Evolutionary conservation across 1,140 invertebrate species (phyloP).

Genomic region (Drosophila asahinai): DNA sequence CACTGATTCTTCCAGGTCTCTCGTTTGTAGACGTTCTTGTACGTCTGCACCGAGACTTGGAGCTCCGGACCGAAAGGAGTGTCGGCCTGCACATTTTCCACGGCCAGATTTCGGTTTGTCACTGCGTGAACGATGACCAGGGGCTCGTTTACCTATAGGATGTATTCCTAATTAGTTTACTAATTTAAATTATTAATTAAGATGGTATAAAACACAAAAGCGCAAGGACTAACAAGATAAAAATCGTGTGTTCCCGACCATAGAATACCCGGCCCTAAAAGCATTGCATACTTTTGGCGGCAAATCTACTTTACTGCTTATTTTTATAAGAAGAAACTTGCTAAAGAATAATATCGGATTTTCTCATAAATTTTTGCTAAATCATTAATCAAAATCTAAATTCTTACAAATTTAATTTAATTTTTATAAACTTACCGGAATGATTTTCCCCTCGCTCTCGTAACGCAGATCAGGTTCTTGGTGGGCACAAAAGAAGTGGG

Average conservation of each 20-base stretch:
- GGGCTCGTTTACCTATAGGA: slow-evolving; percentile 42
- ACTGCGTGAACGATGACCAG: slow-evolving; percentile 57
- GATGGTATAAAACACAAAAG: not conserved
- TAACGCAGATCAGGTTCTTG: slow-evolving; percentile 42
- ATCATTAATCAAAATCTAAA: not conserved
- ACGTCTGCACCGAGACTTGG: slow-evolving; percentile 62
- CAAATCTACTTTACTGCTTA: not conserved
- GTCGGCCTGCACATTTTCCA: slow-evolving; percentile 50
- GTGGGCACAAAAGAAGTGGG: slow-evolving; percentile 60
- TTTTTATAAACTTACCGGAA: slow-evolving; percentile 43
- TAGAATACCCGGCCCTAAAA: not conserved
- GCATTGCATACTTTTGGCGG: not conserved
- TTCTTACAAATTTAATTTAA: too few relatives aligned
- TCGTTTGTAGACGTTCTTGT: slow-evolving; percentile 52
- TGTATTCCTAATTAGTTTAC: not conserved
- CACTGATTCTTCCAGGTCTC: slow-evolving; percentile 56
- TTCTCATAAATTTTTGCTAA: too few relatives aligned
- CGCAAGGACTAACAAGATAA: too few relatives aligned
- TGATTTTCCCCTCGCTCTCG: slow-evolving; percentile 48
- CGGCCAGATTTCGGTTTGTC: slow-evolving; percentile 62
- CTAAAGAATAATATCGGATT: too few relatives aligned
- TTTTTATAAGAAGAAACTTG: too few relatives aligned
- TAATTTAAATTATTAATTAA: not conserved
- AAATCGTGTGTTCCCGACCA: not conserved
- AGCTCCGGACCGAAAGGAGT: slow-evolving; percentile 65